These are phyloP conservation scores for Misgurnus mizolepis DNA, from an alignment of 2,113 vertebrate genomes.

Conservation along the genomic window DNA sequence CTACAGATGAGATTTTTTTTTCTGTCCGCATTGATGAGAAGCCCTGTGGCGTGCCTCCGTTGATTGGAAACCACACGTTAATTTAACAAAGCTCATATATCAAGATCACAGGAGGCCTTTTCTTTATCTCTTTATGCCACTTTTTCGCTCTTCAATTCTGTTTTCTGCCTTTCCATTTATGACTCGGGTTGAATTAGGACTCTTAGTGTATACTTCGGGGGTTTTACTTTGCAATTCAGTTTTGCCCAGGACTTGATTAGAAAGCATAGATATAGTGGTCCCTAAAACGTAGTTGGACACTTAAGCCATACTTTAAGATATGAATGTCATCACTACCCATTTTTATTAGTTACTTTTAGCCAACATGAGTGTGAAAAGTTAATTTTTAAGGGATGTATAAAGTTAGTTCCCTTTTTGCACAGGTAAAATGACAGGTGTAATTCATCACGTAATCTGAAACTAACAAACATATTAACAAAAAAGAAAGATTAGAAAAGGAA, in stretches of 20 bases:
- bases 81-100: constrained; percentile 60
- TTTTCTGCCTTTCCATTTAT: constrained; percentile 49
- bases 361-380: too few relatives aligned
- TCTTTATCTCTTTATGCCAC: constrained; percentile 43
- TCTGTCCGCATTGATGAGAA: constrained; percentile 51
- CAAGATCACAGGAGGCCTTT: constrained; percentile 52
- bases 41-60: constrained; percentile 51
- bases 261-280: not conserved
- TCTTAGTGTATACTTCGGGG: constrained; percentile 22
- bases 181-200: constrained; percentile 38
- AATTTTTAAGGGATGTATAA: too few relatives aligned
- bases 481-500: too few relatives aligned
- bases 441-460: too few relatives aligned
- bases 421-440: too few relatives aligned
- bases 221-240: constrained; percentile 18
- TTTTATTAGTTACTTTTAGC: too few relatives aligned
- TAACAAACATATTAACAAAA: too few relatives aligned
- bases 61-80: constrained; percentile 56
- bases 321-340: too few relatives aligned
- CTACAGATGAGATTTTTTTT: constrained; percentile 51
- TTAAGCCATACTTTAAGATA: not conserved
- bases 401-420: too few relatives aligned
- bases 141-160: constrained; percentile 29
- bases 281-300: not conserved
- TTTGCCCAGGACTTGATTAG: constrained; percentile 28